Conservation (phyloP, 2,797 vertebrate genomes). For the Passerculus sandwichensis region DNA sequence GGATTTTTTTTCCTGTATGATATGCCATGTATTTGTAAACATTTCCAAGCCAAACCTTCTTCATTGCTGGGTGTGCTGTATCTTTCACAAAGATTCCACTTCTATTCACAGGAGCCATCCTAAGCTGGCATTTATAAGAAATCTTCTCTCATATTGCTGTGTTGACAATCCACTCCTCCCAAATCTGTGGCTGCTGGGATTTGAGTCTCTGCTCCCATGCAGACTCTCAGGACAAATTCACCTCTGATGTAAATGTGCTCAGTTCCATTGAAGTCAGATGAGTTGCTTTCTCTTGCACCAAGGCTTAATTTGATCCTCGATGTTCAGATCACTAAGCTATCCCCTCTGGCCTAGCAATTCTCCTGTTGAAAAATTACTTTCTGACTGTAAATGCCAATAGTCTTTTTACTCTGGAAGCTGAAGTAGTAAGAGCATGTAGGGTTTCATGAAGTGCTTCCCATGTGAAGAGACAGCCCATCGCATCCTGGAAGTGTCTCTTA, state of each 20-base stretch:
- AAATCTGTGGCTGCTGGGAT: neutral
- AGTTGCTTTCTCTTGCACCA: constrained; percentile 5
- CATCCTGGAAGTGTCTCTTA: neutral
- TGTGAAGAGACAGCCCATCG: neutral
- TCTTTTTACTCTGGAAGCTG: constrained; percentile 4
- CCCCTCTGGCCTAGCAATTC: constrained; percentile 24
- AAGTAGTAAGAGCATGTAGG: neutral
- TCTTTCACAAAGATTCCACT: neutral
- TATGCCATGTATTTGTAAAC: neutral
- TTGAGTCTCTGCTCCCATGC: neutral
- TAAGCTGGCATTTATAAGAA: neutral
- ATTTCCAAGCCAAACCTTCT: neutral
- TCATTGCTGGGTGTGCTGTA: neutral
- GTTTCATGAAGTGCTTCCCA: neutral
- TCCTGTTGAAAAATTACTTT: constrained; percentile 9
- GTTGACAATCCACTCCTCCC: neutral
- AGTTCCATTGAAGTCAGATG: neutral
- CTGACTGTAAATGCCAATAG: neutral
- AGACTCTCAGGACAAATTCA: neutral
- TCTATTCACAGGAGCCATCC: neutral
- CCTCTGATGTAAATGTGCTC: neutral
- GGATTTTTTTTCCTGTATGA: neutral
- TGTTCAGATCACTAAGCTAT: constrained; percentile 39
- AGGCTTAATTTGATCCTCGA: neutral
- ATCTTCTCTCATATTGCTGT: neutral